Evolutionary conservation across 2,888 invertebrate species (phyloP).

Genomic region (Augochlorella aurata): DNA sequence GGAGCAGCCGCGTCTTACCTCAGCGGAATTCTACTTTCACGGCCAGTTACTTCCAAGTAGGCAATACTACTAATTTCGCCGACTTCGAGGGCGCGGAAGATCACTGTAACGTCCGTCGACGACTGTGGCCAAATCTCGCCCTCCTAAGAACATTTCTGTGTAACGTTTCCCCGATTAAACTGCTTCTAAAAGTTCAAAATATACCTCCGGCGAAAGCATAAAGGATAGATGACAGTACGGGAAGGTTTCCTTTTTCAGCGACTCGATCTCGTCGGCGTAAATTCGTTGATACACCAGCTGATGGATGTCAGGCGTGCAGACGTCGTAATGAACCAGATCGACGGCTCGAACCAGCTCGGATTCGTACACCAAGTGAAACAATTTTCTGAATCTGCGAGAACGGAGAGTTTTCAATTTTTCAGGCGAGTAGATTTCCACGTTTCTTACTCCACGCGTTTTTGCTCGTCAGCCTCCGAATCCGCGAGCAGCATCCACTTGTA

Average conservation of each 20-base stretch:
- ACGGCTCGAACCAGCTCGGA: conserved; percentile 58
- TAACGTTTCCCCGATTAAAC: neutral
- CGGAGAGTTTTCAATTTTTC: neutral
- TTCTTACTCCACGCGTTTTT: conserved; percentile 68
- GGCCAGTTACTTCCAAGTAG: conserved; percentile 85
- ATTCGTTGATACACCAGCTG: conserved; percentile 81
- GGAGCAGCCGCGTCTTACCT: conserved; percentile 63
- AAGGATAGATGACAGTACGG: conserved; percentile 79
- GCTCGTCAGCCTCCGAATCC: conserved; percentile 80
- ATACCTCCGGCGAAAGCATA: conserved; percentile 83
- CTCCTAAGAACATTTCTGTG: conserved; percentile 77
- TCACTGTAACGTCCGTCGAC: conserved; percentile 83
- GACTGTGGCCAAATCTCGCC: conserved; percentile 86
- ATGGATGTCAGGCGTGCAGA: conserved; percentile 66
- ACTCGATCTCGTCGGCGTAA: conserved; percentile 79
- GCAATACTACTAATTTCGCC: conserved; percentile 83
- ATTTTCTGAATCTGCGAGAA: conserved; percentile 57
- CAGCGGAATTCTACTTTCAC: conserved; percentile 83
- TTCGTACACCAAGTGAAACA: conserved; percentile 63
- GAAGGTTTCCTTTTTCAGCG: conserved; percentile 76
- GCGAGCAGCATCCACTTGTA: conserved; percentile 85
- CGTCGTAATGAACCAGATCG: conserved; percentile 68
- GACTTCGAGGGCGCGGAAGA: conserved; percentile 84
- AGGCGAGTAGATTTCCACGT: neutral
- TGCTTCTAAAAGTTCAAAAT: neutral